Conservation (phyloP, 2,113 vertebrate species). For the Takifugu bimaculatus region DNA sequence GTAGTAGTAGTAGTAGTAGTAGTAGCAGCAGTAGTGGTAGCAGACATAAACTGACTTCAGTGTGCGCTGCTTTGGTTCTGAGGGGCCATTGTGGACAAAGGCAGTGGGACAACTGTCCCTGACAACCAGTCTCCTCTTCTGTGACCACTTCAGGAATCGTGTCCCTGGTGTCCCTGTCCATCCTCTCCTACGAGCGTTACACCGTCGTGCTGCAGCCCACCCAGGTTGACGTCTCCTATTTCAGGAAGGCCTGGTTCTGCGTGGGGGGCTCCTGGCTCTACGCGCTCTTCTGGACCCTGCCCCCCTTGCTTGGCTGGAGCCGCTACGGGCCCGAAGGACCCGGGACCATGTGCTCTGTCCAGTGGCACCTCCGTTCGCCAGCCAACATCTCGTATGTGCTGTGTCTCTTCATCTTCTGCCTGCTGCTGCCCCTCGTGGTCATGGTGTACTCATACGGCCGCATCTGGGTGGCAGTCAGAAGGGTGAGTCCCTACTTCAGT, state of each 20-base stretch:
- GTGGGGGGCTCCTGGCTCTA: slow-evolving; percentile 69
- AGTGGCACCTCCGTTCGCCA: slow-evolving; percentile 64
- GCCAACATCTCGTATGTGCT: slow-evolving; percentile 61
- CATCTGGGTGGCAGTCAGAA: slow-evolving; percentile 55
- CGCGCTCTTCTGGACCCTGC: slow-evolving; percentile 69
- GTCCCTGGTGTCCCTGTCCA: slow-evolving; percentile 69
- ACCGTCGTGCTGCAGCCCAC: slow-evolving; percentile 42
- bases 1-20: too few relatives aligned
- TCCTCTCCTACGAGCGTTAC: slow-evolving; percentile 72
- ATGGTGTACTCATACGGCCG: slow-evolving; percentile 61
- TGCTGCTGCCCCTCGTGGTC: slow-evolving; percentile 63
- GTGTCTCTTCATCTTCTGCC: slow-evolving; percentile 71
- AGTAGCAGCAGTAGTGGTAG: too few relatives aligned
- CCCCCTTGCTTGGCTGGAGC: slow-evolving; percentile 71
- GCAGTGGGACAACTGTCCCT: background rate
- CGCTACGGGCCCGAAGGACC: slow-evolving; percentile 69
- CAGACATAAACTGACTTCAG: too few relatives aligned
- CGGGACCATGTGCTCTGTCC: slow-evolving; percentile 67
- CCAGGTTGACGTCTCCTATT: slow-evolving; percentile 62
- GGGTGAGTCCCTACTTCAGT: slow-evolving; percentile 44
- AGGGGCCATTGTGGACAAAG: too few relatives aligned
- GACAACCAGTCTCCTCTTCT: background rate
- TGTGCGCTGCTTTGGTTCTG: too few relatives aligned
- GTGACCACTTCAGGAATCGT: slow-evolving; percentile 58
- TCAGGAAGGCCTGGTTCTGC: slow-evolving; percentile 67